phyloP scores from a whole-genome alignment of 2,113 vertebrate genomes.

The Ammodytes marinus region DNA sequence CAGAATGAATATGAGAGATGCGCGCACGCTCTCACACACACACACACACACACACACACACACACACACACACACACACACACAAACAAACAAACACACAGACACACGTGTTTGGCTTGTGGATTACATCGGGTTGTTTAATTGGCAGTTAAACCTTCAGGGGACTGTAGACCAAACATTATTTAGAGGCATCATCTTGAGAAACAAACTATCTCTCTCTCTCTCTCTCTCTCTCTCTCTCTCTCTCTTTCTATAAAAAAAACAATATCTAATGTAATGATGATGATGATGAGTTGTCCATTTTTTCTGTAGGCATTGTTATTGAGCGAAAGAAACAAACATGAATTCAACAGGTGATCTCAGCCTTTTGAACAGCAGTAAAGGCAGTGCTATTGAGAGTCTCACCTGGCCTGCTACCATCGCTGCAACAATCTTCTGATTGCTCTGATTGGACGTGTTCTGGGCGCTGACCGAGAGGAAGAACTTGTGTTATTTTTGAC shows the following conservation, averaged over 20 bases:
- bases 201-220: too few species aligned
- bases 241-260: too few species aligned
- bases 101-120: neutral
- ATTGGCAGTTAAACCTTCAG: neutral
- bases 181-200: neutral
- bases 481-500: neutral
- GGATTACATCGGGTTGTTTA: neutral
- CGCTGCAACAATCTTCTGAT: constrained; percentile 81
- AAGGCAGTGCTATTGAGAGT: neutral
- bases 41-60: neutral
- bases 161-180: neutral
- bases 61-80: neutral
- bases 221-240: too few species aligned
- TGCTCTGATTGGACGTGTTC: constrained; percentile 88
- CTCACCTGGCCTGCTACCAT: constrained; percentile 91
- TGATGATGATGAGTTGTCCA: too few species aligned
- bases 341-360: too few species aligned
- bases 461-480: constrained; percentile 85
- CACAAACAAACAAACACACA: neutral
- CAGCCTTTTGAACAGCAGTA: neutral
- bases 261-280: too few species aligned
- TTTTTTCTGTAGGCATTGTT: too few species aligned
- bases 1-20: too few species aligned
- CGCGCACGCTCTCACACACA: too few species aligned
- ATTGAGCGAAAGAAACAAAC: too few species aligned